phyloP scores from a whole-genome alignment of 2,797 vertebrate genomes.

The Microctenopoma lineatum region DNA sequence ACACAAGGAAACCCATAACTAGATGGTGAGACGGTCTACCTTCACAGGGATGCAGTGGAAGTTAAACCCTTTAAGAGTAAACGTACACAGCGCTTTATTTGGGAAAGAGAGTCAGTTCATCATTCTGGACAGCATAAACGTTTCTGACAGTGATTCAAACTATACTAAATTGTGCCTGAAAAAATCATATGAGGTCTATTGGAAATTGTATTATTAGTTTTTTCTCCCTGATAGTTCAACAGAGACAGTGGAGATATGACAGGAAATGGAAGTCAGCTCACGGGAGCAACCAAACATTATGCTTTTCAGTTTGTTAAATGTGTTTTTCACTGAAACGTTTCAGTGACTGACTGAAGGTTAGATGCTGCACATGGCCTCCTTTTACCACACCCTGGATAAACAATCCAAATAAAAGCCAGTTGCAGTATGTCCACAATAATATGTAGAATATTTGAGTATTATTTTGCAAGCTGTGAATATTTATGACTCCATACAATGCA shows the following conservation, averaged over 20 bases:
- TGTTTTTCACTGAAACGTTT: no score
- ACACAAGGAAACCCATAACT: slow-evolving; percentile 8
- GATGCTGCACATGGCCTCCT: no score
- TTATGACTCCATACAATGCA: no score
- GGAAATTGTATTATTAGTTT: not conserved
- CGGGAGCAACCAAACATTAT: not conserved
- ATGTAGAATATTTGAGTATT: no score
- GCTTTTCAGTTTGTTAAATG: not conserved
- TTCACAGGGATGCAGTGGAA: slow-evolving; percentile 1
- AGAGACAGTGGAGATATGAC: not conserved
- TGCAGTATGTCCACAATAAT: no score
- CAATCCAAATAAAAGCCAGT: no score
- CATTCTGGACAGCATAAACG: not conserved
- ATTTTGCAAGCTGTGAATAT: no score
- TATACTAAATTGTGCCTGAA: not conserved
- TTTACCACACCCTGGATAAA: no score
- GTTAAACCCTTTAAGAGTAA: not conserved
- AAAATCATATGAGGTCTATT: slow-evolving; percentile 3
- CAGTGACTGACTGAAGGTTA: not conserved
- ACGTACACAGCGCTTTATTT: slow-evolving; percentile 20
- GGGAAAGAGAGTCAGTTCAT: slow-evolving; percentile 17
- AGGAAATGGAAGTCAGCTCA: not conserved
- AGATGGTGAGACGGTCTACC: slow-evolving; percentile 2
- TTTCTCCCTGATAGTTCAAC: not conserved
- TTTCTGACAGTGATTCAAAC: slow-evolving; percentile 10